A percentile compares a stretch with the other conserved stretches of the same genome.
phyloP scores from a whole-genome alignment of 1,140 invertebrate genomes.

The Drosophila tsacasi region DNA sequence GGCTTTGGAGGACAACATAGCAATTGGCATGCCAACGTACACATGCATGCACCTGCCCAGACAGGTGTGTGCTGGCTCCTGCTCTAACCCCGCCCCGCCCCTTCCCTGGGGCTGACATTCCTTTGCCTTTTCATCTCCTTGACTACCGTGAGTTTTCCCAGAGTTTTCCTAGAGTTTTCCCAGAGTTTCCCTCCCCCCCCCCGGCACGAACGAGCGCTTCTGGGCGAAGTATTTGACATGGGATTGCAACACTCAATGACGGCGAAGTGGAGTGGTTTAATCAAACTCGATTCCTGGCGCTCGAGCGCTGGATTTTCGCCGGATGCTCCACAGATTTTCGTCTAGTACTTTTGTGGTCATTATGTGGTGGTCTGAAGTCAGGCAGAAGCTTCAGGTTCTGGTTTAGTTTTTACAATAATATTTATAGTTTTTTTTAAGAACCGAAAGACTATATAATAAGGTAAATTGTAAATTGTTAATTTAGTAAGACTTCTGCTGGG shows the following conservation, averaged over 20 bases:
- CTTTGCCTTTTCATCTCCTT: constrained; percentile 13
- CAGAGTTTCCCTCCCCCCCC: background rate
- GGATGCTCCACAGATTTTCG: background rate
- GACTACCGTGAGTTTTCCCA: background rate
- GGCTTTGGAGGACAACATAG: constrained; percentile 2
- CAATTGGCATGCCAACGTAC: constrained; percentile 29
- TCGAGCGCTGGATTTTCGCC: constrained; percentile 2
- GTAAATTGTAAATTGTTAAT: too few relatives aligned
- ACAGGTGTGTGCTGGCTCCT: constrained; percentile 7
- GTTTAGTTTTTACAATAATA: background rate
- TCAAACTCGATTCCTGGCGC: constrained; percentile 20
- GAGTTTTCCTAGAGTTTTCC: too few relatives aligned
- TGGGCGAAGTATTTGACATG: constrained; percentile 38
- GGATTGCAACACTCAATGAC: constrained; percentile 30
- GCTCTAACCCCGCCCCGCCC: background rate
- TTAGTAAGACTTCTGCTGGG: background rate
- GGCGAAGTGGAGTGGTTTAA: constrained; percentile 9
- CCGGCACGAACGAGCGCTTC: constrained; percentile 1
- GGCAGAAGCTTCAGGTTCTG: background rate
- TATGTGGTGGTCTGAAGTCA: background rate
- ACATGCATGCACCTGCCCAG: constrained; percentile 19
- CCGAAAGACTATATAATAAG: too few relatives aligned
- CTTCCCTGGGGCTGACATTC: background rate
- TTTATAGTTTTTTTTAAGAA: background rate
- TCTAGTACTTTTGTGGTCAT: background rate